phyloP scores from a whole-genome alignment of 2,888 invertebrate genomes.

The Caenorhabditis macrosperma region DNA sequence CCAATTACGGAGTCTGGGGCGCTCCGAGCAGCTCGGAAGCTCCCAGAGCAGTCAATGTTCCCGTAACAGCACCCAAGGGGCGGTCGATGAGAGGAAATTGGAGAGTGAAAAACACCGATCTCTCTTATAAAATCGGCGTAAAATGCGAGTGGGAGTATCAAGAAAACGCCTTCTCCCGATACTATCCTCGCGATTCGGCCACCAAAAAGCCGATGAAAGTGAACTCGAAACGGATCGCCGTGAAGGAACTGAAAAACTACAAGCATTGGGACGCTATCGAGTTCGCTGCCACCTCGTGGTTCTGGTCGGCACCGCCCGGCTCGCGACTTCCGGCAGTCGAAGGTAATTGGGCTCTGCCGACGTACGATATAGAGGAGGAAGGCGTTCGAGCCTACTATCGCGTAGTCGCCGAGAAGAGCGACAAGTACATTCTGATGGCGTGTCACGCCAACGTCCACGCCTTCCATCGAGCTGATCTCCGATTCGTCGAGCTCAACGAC shows the following conservation, averaged over 20 bases:
- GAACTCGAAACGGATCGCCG: no score
- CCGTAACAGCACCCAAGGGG: no score
- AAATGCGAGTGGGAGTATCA: not conserved
- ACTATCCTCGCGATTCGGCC: no score
- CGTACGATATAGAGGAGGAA: not conserved
- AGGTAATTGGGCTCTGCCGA: not conserved
- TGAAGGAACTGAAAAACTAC: not conserved
- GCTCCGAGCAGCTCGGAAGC: no score
- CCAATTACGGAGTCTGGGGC: no score
- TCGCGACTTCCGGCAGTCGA: not conserved
- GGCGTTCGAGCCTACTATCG: not conserved
- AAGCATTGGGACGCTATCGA: not conserved
- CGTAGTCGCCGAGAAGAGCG: not conserved
- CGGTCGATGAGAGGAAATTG: no score
- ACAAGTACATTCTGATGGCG: conserved; percentile 9
- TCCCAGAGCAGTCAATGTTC: no score
- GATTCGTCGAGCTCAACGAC: conserved; percentile 9
- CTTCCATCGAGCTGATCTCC: not conserved
- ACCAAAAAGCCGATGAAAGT: no score
- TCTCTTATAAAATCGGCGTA: no score
- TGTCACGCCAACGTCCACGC: not conserved
- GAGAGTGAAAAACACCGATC: no score
- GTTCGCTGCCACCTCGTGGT: not conserved
- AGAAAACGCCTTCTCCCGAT: not conserved
- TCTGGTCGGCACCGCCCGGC: not conserved